Evolutionary conservation across 2,797 vertebrate species (phyloP).

Genomic region (Sebastes flavidus): DNA sequence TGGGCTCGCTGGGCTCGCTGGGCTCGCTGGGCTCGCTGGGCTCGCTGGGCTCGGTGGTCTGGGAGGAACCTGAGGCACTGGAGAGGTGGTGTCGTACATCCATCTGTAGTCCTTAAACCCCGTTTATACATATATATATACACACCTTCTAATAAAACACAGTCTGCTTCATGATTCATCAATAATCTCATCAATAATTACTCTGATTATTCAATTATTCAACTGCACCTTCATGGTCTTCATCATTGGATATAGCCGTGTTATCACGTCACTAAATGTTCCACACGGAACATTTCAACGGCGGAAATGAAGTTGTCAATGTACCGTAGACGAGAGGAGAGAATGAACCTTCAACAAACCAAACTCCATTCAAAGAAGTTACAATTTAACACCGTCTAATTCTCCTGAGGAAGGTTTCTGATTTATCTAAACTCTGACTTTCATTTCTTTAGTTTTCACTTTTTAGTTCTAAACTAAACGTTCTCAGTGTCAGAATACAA

Average conservation of each 20-base stretch:
- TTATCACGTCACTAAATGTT: too few relatives aligned
- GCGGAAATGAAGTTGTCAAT: too few relatives aligned
- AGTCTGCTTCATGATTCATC: neutral
- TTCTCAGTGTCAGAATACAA: too few relatives aligned
- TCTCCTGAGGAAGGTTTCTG: neutral
- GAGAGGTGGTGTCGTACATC: conserved; percentile 16
- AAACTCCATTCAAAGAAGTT: neutral
- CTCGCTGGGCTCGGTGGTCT: neutral
- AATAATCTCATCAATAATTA: neutral
- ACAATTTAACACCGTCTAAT: too few relatives aligned
- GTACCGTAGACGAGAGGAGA: too few relatives aligned
- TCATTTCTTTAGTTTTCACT: too few relatives aligned
- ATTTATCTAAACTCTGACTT: neutral
- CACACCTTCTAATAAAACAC: neutral
- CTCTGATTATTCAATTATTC: too few relatives aligned
- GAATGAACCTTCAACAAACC: neutral
- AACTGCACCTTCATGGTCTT: neutral
- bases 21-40: too few relatives aligned
- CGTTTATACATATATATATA: too few relatives aligned
- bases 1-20: neutral
- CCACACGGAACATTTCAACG: too few relatives aligned
- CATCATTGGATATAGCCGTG: neutral
- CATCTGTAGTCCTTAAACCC: neutral
- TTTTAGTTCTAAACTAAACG: too few relatives aligned
- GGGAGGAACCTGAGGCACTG: conserved; percentile 48